Conservation (phyloP, 2,113 vertebrate genomes). For the Strix uralensis region DNA sequence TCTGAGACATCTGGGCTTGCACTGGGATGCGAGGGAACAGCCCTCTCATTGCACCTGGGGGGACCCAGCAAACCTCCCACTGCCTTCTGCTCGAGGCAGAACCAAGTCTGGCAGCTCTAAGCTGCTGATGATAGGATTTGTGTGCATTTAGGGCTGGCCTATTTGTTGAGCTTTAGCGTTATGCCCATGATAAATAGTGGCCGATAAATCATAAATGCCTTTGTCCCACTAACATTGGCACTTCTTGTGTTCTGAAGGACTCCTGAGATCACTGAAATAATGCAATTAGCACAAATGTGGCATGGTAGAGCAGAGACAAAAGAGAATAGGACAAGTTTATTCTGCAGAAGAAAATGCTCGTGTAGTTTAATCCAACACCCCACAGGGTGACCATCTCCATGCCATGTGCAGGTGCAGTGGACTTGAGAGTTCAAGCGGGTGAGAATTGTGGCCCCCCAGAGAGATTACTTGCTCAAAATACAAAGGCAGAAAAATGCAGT, state of each 20-base stretch:
- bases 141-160: neutral
- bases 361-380: slow-evolving; percentile 35
- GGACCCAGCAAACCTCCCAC: neutral
- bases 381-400: neutral
- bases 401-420: neutral
- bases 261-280: slow-evolving; percentile 52
- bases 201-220: slow-evolving; percentile 50
- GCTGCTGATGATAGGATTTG: neutral
- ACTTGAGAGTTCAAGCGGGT: neutral
- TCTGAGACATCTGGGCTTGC: neutral
- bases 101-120: neutral
- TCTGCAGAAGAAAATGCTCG: slow-evolving; percentile 42
- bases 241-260: slow-evolving; percentile 25
- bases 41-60: fast-evolving
- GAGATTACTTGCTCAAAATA: neutral
- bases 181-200: neutral
- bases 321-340: slow-evolving; percentile 36
- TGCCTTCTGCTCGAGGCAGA: neutral
- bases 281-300: slow-evolving; percentile 48
- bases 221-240: neutral
- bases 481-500: neutral
- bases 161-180: slow-evolving; percentile 39
- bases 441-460: neutral
- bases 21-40: neutral
- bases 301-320: slow-evolving; percentile 33